Conservation (phyloP, 2,888 invertebrate genomes). For the Cataglyphis cursor region DNA sequence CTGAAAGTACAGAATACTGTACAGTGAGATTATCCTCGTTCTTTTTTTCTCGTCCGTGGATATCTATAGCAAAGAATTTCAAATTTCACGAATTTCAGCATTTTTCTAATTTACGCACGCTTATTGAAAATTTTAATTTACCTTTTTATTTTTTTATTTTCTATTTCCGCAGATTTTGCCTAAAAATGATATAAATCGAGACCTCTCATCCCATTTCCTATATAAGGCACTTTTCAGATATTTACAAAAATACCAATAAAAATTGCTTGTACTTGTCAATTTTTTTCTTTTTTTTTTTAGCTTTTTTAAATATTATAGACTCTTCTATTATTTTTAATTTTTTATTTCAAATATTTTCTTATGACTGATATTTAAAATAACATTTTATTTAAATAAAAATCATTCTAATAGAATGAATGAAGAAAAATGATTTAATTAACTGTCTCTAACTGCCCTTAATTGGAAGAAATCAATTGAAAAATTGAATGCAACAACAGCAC, state of each 20-base stretch:
- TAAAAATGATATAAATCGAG: not conserved
- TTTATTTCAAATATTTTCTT: not conserved
- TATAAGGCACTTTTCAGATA: not conserved
- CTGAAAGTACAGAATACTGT: not conserved
- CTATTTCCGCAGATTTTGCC: not conserved
- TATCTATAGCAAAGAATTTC: not conserved
- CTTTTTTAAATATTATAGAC: not conserved
- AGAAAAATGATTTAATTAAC: slow-evolving; percentile 25
- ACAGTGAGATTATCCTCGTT: not conserved
- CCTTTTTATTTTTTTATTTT: not conserved
- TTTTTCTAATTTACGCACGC: not conserved
- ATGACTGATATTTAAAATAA: not conserved
- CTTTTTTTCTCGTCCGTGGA: not conserved
- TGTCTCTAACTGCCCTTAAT: not conserved
- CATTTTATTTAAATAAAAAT: not conserved
- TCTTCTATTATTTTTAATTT: not conserved
- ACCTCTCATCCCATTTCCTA: not conserved
- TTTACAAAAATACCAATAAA: not conserved
- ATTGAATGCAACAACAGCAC: not conserved
- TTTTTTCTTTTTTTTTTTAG: not conserved
- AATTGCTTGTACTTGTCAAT: not conserved
- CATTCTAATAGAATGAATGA: not conserved
- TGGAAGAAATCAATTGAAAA: not conserved
- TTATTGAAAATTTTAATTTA: not conserved
- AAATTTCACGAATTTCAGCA: not conserved